These are phyloP conservation scores for Imbricaverruca yamaguchii DNA, from an alignment of 2,888 invertebrate species.

Conservation along the genomic window DNA sequence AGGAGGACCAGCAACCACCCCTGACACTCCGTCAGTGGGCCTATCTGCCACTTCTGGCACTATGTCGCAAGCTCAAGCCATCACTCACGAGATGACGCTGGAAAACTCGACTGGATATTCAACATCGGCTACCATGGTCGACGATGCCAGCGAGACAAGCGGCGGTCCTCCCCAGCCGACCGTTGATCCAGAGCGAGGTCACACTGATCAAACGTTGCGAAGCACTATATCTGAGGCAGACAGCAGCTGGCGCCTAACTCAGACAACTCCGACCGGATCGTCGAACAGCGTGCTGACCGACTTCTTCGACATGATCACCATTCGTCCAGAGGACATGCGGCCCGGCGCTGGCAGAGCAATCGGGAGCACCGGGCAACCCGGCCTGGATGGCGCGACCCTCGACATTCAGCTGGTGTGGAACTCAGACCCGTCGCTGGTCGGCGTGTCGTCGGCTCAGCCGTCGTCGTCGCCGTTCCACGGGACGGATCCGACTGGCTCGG, in stretches of 20 bases:
- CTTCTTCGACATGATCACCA: not conserved
- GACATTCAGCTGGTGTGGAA: not conserved
- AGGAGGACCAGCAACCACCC: too few relatives aligned
- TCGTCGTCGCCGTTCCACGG: not conserved
- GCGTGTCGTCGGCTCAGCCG: not conserved
- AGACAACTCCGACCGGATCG: not conserved
- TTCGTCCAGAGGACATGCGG: not conserved
- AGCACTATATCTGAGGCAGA: too few relatives aligned
- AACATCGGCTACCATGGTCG: too few relatives aligned
- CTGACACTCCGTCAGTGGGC: too few relatives aligned
- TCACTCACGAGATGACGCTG: too few relatives aligned
- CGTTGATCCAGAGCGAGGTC: too few relatives aligned
- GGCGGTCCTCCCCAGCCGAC: too few relatives aligned
- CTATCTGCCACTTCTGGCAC: too few relatives aligned
- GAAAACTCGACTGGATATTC: too few relatives aligned
- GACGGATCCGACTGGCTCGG: not conserved
- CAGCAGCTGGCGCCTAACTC: not conserved
- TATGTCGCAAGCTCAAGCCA: too few relatives aligned
- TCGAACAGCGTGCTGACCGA: not conserved
- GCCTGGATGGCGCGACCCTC: not conserved
- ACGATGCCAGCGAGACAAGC: too few relatives aligned
- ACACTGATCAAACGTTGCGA: too few relatives aligned
- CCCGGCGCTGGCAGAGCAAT: not conserved
- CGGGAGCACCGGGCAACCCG: not conserved
- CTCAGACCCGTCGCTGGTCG: not conserved